These are phyloP conservation scores for Eupithecia insigniata DNA, from an alignment of 2,888 invertebrate species.

Conservation along the genomic window DNA sequence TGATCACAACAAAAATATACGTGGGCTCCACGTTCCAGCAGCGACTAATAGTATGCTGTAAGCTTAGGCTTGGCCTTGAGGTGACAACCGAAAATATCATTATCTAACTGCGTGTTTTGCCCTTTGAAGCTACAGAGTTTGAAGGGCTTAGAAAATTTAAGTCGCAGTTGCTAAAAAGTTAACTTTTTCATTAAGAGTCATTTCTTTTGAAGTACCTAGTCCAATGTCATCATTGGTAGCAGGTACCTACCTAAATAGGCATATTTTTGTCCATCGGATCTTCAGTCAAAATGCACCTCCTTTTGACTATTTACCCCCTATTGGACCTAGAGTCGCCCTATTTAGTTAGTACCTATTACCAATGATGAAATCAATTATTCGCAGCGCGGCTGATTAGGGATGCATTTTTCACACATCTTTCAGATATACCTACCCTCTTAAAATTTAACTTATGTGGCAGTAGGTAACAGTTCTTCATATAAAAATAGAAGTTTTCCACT, in stretches of 20 bases:
- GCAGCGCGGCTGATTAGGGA: background rate
- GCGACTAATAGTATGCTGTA: slow-evolving; percentile 2
- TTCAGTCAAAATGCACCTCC: too few species aligned
- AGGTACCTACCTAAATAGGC: too few species aligned
- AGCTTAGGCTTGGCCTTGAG: slow-evolving; percentile 25
- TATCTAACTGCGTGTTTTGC: slow-evolving; percentile 2
- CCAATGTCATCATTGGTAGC: too few species aligned
- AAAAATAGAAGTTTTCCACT: slow-evolving; percentile 13
- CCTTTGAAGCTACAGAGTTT: background rate
- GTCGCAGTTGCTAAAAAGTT: too few species aligned
- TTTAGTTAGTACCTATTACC: too few species aligned
- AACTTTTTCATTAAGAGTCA: too few species aligned
- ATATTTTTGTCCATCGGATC: too few species aligned
- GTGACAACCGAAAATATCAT: slow-evolving; percentile 31
- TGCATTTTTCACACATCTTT: too few species aligned
- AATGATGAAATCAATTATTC: too few species aligned
- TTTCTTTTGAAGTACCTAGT: too few species aligned
- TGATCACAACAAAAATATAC: slow-evolving; percentile 66
- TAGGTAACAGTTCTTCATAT: slow-evolving; percentile 14
- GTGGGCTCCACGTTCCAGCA: slow-evolving; percentile 6
- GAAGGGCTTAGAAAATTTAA: background rate
- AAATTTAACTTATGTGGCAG: slow-evolving; percentile 3
- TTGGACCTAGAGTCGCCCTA: too few species aligned
- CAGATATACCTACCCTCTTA: background rate
- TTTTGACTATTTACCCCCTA: too few species aligned